Evolutionary conservation across 2,797 vertebrate genomes (phyloP), one percentile per base, ranked within the genome.

Genomic region (Lepidocolaptes lacrymiger): DNA sequence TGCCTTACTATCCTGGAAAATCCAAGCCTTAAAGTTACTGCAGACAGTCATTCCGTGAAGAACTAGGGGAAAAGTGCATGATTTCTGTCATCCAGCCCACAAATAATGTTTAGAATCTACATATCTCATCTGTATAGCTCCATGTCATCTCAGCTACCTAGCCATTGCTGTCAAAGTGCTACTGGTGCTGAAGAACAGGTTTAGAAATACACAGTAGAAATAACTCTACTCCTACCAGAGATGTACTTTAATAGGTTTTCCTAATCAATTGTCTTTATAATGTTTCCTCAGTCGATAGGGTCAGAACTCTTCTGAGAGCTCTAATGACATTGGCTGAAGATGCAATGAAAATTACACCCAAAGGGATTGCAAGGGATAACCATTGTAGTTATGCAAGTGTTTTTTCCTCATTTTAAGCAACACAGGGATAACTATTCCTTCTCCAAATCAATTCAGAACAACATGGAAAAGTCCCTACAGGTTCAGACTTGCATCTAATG

Each of bases 281-380:
- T 2, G 3, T 78, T 92, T 96, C 73, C 72, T 85, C 20, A 43
- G 58, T 92, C 43, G 0, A 81, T 68, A 88, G 46, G n/a, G 91
- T 68, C 24, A 9, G 56, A 81, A 78, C 24, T 93, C 64, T 71
- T 77, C 44, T 43, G 62, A 88, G 73, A 91, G 16, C 18, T 80
- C 46, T 68, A 84, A 93, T 93, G 79, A 85, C 41, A 75, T 28
- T 91, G 66, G 17, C 56, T 85, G 27, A 91, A 92, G 68, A 64
- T 39, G 22, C 46, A 43, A 43, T 83, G 73, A 72, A 88, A 78
- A 72, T 36, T 54, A 72, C 30, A 55, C 27, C 56, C 55, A 34
- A 58, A 85, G n/a, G 43, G 54, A 80, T 18, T 78, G 52, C 37
- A 68, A 55, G 24, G 51, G 13, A 13, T 75, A 86, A n/a, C n/a